A percentile compares a stretch with the other conserved stretches of the same genome.
These are phyloP conservation scores for Dendrolimus punctatus DNA, from an alignment of 1,140 invertebrate species.

Conservation along the genomic window DNA sequence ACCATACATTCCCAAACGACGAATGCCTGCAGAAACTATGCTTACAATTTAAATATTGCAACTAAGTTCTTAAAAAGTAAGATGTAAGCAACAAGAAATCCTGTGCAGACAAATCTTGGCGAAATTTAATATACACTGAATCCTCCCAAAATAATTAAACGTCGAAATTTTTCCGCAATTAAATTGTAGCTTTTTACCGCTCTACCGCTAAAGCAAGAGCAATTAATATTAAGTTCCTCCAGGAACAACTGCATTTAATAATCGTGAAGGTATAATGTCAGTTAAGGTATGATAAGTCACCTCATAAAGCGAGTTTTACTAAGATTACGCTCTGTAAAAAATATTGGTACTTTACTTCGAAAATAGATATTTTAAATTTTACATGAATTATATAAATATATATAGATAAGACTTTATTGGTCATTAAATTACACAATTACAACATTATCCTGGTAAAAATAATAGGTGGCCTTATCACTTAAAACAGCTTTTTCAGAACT, in stretches of 20 bases:
- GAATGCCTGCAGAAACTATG: conserved; percentile 63
- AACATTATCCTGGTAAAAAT: too few species aligned
- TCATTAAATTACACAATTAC: too few species aligned
- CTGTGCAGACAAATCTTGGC: conserved; percentile 54
- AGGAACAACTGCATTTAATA: conserved; percentile 26
- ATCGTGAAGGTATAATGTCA: conserved; percentile 27
- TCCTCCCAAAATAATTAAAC: conserved; percentile 53
- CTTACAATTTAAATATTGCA: conserved; percentile 68
- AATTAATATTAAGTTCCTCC: conserved; percentile 44
- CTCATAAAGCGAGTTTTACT: conserved; percentile 28
- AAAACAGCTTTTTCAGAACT: too few species aligned
- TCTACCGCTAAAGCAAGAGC: conserved; percentile 22
- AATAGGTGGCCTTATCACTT: too few species aligned
- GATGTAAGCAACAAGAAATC: conserved; percentile 59
- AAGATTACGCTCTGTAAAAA: conserved; percentile 59
- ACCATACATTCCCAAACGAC: conserved; percentile 65
- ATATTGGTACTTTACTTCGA: conserved; percentile 26
- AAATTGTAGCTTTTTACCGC: conserved; percentile 47
- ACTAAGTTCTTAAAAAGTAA: too few species aligned
- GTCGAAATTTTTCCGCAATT: conserved; percentile 61
- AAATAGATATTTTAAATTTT: conserved; percentile 10
- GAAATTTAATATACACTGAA: conserved; percentile 54
- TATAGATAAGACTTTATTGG: background rate
- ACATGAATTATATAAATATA: conserved; percentile 2
- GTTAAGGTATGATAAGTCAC: conserved; percentile 26